Conservation (phyloP, 2,888 invertebrate species). For the Limnephilus auricula region DNA sequence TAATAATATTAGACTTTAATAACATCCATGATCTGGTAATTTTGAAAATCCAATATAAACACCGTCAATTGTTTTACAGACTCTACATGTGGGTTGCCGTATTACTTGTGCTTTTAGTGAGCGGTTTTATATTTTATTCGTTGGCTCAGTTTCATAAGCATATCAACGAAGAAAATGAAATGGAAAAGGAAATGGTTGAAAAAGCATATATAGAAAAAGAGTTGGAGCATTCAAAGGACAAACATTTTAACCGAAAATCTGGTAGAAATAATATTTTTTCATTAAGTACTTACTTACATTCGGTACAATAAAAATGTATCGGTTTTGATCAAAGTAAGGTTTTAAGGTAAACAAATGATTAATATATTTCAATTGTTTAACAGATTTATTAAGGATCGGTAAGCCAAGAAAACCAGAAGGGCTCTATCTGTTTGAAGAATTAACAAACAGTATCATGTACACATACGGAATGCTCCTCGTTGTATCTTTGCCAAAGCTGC, state of each 20-base stretch:
- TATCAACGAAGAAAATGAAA: conserved; percentile 69
- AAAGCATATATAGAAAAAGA: background rate
- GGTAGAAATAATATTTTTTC: background rate
- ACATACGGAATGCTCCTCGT: conserved; percentile 90
- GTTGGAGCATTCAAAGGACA: background rate
- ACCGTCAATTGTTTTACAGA: conserved; percentile 72
- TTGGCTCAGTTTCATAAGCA: conserved; percentile 80
- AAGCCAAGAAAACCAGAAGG: conserved; percentile 71
- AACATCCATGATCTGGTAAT: background rate
- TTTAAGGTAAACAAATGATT: background rate
- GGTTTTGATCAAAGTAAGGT: background rate
- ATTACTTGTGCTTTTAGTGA: conserved; percentile 81
- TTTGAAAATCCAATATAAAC: background rate
- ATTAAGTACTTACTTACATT: background rate
- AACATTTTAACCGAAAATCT: background rate
- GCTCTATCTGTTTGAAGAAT: conserved; percentile 84
- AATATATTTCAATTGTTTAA: background rate
- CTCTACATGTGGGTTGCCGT: conserved; percentile 87
- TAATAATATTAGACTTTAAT: conserved; percentile 22
- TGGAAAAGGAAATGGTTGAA: conserved; percentile 46
- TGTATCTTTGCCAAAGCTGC: conserved; percentile 87
- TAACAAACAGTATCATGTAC: conserved; percentile 85
- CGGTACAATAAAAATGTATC: background rate
- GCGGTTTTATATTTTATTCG: conserved; percentile 81
- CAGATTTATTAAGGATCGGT: background rate